A percentile compares a stretch with the other conserved stretches of the same genome.
Conservation (phyloP, 1,140 invertebrate genomes). For the Drosophila littoralis region DNA sequence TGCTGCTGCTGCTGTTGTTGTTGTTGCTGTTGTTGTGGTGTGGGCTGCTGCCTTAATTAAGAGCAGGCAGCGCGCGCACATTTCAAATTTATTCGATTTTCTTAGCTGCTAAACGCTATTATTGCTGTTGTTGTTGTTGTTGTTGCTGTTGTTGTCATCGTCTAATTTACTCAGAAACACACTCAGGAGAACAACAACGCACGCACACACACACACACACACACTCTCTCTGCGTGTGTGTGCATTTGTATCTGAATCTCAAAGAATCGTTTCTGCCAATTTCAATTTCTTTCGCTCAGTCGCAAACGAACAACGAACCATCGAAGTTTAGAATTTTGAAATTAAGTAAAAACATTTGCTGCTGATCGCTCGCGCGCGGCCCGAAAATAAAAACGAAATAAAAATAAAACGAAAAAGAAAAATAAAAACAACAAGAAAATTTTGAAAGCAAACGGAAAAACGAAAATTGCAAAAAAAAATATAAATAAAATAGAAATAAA, state of each 20-base stretch:
- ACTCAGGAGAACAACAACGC: conserved; percentile 34
- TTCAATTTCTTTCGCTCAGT: conserved; percentile 80
- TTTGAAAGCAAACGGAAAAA: conserved; percentile 38
- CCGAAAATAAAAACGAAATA: conserved; percentile 43
- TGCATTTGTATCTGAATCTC: conserved; percentile 46
- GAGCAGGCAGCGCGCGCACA: conserved; percentile 61
- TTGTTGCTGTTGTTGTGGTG: conserved; percentile 40
- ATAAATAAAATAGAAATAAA: conserved; percentile 19
- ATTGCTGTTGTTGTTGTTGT: conserved; percentile 40
- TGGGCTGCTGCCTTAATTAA: conserved; percentile 76
- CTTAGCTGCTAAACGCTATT: conserved; percentile 47
- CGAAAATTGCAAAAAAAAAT: conserved; percentile 43
- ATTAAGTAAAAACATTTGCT: conserved; percentile 40
- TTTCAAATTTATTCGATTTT: conserved; percentile 77
- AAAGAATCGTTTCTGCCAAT: conserved; percentile 58
- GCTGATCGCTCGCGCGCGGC: conserved; percentile 68
- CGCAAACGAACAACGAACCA: conserved; percentile 84
- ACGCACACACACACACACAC: conserved; percentile 4
- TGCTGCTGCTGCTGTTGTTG: conserved; percentile 22
- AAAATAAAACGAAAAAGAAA: conserved; percentile 9
- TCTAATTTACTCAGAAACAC: conserved; percentile 67
- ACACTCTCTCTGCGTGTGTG: conserved; percentile 10
- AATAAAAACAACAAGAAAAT: conserved; percentile 8
- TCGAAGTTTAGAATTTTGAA: conserved; percentile 82
- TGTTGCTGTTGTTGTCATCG: conserved; percentile 39